A percentile compares a stretch with the other conserved stretches of the same genome.
phyloP scores from a whole-genome alignment of 2,797 vertebrate species.

The Pseudocheirus occidentalis region DNA sequence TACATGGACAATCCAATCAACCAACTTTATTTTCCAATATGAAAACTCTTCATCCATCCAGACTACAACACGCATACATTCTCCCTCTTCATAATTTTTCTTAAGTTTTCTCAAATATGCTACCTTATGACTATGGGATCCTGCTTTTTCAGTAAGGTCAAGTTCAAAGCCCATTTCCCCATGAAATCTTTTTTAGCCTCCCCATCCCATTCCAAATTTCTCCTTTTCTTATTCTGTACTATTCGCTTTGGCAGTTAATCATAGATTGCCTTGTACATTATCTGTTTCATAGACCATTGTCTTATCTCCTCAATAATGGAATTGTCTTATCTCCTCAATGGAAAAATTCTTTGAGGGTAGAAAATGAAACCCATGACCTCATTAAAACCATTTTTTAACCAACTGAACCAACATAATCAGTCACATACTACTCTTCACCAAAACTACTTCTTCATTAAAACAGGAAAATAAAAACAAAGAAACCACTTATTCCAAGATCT shows the following conservation, averaged over 20 bases:
- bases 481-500: neutral
- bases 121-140: neutral
- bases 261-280: neutral
- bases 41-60: neutral
- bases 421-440: neutral
- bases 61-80: neutral
- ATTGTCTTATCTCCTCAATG: too few species aligned
- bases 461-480: neutral
- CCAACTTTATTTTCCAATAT: neutral
- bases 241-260: neutral
- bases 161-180: neutral
- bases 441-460: neutral
- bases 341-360: neutral
- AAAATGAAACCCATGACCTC: neutral
- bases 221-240: neutral
- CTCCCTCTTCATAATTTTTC: neutral
- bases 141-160: neutral
- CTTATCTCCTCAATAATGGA: neutral
- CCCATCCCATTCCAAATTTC: neutral
- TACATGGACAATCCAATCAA: neutral
- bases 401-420: neutral
- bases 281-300: neutral
- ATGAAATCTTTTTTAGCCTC: neutral
- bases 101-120: neutral
- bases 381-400: neutral